Evolutionary conservation across 2,888 invertebrate genomes (phyloP).

Genomic region (Drosophila meridionalis): DNA sequence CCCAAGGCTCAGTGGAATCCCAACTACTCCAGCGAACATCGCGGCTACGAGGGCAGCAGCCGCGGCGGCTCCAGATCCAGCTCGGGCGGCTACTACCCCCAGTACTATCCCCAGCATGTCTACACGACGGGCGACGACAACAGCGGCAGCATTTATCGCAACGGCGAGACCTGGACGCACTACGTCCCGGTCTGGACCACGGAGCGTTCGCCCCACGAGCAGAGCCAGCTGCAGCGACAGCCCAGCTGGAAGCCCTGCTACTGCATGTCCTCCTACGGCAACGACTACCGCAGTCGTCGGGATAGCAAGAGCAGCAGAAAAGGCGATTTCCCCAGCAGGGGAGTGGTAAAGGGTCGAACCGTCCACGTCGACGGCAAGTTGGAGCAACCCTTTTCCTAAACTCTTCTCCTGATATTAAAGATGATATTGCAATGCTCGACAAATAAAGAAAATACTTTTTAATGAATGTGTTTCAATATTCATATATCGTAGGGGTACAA

Average conservation of each 20-base stretch:
- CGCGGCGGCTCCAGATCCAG: conserved; percentile 35
- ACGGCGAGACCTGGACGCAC: conserved; percentile 83
- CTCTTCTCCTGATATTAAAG: background rate
- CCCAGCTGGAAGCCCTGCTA: conserved; percentile 85
- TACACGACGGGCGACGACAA: conserved; percentile 67
- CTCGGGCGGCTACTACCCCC: conserved; percentile 68
- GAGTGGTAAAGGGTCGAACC: conserved; percentile 51
- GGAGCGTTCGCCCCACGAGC: conserved; percentile 78
- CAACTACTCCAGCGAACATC: conserved; percentile 77
- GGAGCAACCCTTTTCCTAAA: conserved; percentile 78
- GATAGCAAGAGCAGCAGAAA: conserved; percentile 53
- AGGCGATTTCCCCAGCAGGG: background rate
- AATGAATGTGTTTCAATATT: background rate
- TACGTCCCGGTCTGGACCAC: conserved; percentile 84
- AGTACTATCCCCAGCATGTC: conserved; percentile 76
- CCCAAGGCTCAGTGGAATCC: conserved; percentile 83
- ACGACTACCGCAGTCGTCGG: conserved; percentile 75
- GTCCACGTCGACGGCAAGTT: conserved; percentile 81
- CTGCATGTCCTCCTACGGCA: conserved; percentile 73
- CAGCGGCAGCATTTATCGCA: conserved; percentile 71
- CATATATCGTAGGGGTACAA: too few relatives aligned
- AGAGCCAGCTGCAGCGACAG: conserved; percentile 71
- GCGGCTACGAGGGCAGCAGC: conserved; percentile 49
- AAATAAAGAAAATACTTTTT: background rate
- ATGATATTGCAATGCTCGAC: background rate